Percentiles rank a stretch among this genome's conserved stretches.
phyloP scores from a whole-genome alignment of 1,140 invertebrate species.

The Apis florea region DNA sequence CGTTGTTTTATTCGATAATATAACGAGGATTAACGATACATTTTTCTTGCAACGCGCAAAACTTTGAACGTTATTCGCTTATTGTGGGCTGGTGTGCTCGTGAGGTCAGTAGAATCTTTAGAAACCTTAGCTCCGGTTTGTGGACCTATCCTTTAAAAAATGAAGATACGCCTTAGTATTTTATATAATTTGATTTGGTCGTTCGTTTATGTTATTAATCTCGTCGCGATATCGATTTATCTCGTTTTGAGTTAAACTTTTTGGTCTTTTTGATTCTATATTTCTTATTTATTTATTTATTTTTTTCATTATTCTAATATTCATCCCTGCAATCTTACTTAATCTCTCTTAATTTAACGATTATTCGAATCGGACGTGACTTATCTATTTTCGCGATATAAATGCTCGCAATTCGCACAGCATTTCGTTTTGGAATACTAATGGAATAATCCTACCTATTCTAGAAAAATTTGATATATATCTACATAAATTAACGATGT shows the following conservation, averaged over 20 bases:
- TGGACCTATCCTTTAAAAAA: conserved; percentile 34
- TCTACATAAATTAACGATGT: not conserved
- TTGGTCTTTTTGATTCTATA: not conserved
- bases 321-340: conserved; percentile 19
- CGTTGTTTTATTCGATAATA: not conserved
- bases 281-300: not conserved
- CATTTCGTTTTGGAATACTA: not conserved
- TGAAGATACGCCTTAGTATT: conserved; percentile 37
- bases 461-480: not conserved
- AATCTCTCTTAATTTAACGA: conserved; percentile 17
- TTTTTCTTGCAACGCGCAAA: conserved; percentile 22
- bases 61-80: conserved; percentile 32
- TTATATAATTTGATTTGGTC: conserved; percentile 58
- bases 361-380: not conserved
- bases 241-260: not conserved
- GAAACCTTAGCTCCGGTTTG: conserved; percentile 32
- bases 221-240: not conserved
- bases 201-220: conserved; percentile 44
- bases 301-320: conserved; percentile 30
- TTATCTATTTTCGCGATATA: conserved; percentile 3
- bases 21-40: conserved; percentile 19
- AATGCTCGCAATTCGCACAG: not conserved
- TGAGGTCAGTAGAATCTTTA: conserved; percentile 27
- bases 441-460: conserved; percentile 1
- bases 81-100: conserved; percentile 21